Evolutionary conservation across 1,140 invertebrate species (phyloP).

Genomic region (Platorchestia sp.): DNA sequence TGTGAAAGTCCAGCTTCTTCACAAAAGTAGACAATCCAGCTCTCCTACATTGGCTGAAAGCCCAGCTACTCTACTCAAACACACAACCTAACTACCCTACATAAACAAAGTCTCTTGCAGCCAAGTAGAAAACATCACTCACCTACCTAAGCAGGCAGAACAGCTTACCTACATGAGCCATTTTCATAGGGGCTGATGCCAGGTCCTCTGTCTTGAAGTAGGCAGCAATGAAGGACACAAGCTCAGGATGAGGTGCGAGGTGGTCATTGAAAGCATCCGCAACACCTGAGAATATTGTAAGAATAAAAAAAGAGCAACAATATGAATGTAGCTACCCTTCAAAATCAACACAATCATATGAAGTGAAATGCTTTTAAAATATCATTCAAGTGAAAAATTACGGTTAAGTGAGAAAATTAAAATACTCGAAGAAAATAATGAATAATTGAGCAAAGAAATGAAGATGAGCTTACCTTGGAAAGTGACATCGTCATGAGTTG

Average conservation of each 20-base stretch:
- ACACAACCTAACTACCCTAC: not conserved
- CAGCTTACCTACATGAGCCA: slow-evolving; percentile 73
- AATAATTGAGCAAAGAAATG: not conserved
- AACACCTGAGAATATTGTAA: slow-evolving; percentile 71
- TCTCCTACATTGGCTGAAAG: not conserved
- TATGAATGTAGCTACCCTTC: no score
- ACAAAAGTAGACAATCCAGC: not conserved
- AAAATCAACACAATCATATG: no score
- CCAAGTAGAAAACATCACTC: not conserved
- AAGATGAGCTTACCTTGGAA: slow-evolving; percentile 75
- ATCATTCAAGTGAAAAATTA: no score
- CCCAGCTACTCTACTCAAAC: not conserved
- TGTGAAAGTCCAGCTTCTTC: no score
- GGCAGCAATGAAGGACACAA: slow-evolving; percentile 75
- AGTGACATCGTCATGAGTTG: slow-evolving; percentile 89
- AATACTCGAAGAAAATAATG: not conserved
- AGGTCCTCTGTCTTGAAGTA: slow-evolving; percentile 70
- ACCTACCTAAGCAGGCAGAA: not conserved
- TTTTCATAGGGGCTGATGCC: slow-evolving; percentile 71
- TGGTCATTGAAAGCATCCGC: slow-evolving; percentile 80
- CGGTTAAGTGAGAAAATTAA: not conserved
- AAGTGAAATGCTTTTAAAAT: no score
- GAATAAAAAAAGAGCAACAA: not conserved
- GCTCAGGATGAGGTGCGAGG: slow-evolving; percentile 75
- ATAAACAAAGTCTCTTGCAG: no score